These are phyloP conservation scores for Catagonus wagneri DNA, from an alignment of 2,113 vertebrate species.

Conservation along the genomic window DNA sequence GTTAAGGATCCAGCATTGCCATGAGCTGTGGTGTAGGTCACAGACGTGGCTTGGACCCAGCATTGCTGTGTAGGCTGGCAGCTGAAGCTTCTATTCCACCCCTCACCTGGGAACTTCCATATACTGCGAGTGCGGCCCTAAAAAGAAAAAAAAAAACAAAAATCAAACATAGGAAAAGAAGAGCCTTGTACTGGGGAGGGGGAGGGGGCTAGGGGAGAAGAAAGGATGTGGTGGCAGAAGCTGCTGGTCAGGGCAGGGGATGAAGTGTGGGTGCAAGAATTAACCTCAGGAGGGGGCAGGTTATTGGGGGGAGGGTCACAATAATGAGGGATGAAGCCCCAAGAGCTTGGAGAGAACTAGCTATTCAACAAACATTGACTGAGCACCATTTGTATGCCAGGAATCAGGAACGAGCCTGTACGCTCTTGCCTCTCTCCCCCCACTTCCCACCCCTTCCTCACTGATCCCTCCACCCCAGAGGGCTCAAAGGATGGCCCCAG, in stretches of 20 bases:
- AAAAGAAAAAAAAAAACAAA: too few relatives aligned
- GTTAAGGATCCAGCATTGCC: too few relatives aligned
- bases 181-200: neutral
- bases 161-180: neutral
- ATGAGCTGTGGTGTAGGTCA: too few relatives aligned
- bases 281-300: neutral
- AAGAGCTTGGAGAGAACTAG: neutral
- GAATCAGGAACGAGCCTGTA: neutral
- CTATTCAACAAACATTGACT: neutral
- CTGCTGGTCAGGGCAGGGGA: neutral
- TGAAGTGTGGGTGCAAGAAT: neutral
- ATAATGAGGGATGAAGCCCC: neutral
- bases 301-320: neutral
- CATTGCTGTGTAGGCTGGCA: too few relatives aligned
- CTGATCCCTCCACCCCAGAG: neutral
- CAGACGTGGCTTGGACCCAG: too few relatives aligned
- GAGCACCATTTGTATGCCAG: neutral
- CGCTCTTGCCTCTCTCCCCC: neutral
- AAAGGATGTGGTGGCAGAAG: too few relatives aligned
- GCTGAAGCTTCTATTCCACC: too few relatives aligned
- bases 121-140: too few relatives aligned
- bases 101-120: too few relatives aligned
- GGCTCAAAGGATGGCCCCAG: neutral
- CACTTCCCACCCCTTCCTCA: neutral
- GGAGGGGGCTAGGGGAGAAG: neutral